Evolutionary conservation across 2,797 vertebrate species (phyloP).

Genomic region (Clarias laeviceps): DNA sequence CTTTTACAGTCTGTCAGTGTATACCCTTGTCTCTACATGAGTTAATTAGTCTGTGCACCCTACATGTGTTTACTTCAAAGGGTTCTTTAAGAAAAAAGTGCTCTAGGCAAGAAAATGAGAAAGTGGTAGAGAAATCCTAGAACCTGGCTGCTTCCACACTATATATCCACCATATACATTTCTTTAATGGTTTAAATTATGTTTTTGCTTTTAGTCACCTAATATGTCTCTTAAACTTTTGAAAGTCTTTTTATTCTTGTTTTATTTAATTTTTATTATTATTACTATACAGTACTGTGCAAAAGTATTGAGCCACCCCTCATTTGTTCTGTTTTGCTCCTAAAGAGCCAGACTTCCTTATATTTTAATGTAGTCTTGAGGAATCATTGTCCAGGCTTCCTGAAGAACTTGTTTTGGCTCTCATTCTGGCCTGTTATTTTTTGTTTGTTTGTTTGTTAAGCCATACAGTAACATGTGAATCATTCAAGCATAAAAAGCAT

Average conservation of each 20-base stretch:
- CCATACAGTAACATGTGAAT: too few relatives aligned
- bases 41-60: slow-evolving; percentile 28
- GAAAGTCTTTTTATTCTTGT: not conserved
- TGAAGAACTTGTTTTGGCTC: too few relatives aligned
- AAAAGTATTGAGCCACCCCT: too few relatives aligned
- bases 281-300: too few relatives aligned
- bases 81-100: not conserved
- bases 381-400: too few relatives aligned
- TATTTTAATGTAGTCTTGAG: too few relatives aligned
- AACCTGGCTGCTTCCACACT: not conserved
- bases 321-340: too few relatives aligned
- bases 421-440: too few relatives aligned
- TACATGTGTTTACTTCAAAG: not conserved
- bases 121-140: not conserved
- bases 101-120: not conserved
- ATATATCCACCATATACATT: not conserved
- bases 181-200: not conserved
- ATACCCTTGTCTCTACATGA: slow-evolving; percentile 12
- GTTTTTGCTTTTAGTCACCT: not conserved
- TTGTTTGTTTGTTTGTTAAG: too few relatives aligned
- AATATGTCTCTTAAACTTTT: not conserved
- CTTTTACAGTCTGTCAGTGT: slow-evolving; percentile 11
- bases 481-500: too few relatives aligned
- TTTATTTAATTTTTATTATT: too few relatives aligned
- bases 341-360: too few relatives aligned